A percentile compares a stretch with the other conserved stretches of the same genome.
phyloP scores from a whole-genome alignment of 2,888 invertebrate genomes.

The Noctua comes region DNA sequence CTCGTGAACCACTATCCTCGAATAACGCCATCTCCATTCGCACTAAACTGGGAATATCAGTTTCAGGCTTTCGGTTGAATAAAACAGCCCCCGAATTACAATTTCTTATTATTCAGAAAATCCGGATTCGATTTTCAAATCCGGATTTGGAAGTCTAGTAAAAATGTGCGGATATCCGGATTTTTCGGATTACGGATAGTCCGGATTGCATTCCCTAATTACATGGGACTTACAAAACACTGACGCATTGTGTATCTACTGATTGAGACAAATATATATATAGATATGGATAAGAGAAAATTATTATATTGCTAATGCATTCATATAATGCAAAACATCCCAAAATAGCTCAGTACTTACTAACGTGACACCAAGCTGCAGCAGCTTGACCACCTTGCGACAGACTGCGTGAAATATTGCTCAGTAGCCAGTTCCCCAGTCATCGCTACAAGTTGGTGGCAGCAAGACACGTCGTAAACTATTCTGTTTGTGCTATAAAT shows the following conservation, averaged over 20 bases:
- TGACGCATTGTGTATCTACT: background rate
- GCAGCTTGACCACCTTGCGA: background rate
- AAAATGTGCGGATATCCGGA: no score
- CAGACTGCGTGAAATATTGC: slow-evolving; percentile 19
- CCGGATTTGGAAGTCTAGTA: no score
- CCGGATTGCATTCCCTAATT: no score
- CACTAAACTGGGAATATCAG: no score
- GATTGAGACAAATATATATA: background rate
- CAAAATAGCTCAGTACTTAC: background rate
- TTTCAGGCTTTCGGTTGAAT: no score
- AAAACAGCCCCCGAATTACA: no score
- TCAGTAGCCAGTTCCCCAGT: background rate
- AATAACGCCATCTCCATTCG: no score
- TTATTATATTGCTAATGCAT: background rate
- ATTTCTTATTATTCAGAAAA: no score
- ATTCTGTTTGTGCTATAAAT: slow-evolving; percentile 40
- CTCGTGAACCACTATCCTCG: no score
- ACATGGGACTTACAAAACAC: no score
- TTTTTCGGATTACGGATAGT: no score
- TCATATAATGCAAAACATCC: background rate
- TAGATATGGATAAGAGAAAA: background rate
- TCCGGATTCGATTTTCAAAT: no score
- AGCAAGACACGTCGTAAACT: slow-evolving; percentile 13
- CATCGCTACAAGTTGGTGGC: slow-evolving; percentile 6
- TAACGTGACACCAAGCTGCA: background rate